Evolutionary conservation across 2,888 invertebrate genomes (phyloP), one percentile per base, ranked within the genome.

Genomic region (Tetragonisca angustula): DNA sequence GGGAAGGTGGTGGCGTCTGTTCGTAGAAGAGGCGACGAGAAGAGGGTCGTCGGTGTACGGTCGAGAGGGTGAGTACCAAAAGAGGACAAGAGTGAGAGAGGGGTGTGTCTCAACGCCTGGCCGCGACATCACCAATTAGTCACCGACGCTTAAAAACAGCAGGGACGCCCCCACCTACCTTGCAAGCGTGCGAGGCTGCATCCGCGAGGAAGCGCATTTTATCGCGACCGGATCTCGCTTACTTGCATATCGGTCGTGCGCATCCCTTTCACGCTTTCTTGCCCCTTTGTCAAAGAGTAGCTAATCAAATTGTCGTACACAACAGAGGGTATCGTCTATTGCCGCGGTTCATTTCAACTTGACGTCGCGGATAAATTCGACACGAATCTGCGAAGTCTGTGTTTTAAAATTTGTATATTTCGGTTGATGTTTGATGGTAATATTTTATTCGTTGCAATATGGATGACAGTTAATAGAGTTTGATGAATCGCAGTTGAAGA

Each of bases 71-170:
- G 81, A 83, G 81, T 69, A 73, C 61, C 80, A 69, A 78, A 84
- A 86, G 87, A 87, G 85, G 82, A 83, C 54, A 77, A 79, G 84
- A 79, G 70, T 62, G 83, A 75, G 79, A 74, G 84, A 81, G 82
- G 92, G 93, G 93, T 92, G 93, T 92, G 92, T 92, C 92, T 93
- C 93, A 92, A 92, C 92, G 94, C 93, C 94, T 94, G 94, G 92
- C 93, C 92, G 90, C 94, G 94, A 94, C 94, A 94, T 94, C 93
- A 92, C 93, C 94, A 94, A 94, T 94, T 94, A 94, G 94, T 94
- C 93, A 94, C 92, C 91, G 91, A 93, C 93, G 93, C 93, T 94
- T 93, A 93, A 94, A 94, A 94, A 94, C 94, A 93, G 92, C 92
- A 91, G 92, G 93, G 91, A 72, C 76, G 91, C 91, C 90, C 90